phyloP scores from a whole-genome alignment of 2,113 vertebrate genomes.

The Mungos mungo region DNA sequence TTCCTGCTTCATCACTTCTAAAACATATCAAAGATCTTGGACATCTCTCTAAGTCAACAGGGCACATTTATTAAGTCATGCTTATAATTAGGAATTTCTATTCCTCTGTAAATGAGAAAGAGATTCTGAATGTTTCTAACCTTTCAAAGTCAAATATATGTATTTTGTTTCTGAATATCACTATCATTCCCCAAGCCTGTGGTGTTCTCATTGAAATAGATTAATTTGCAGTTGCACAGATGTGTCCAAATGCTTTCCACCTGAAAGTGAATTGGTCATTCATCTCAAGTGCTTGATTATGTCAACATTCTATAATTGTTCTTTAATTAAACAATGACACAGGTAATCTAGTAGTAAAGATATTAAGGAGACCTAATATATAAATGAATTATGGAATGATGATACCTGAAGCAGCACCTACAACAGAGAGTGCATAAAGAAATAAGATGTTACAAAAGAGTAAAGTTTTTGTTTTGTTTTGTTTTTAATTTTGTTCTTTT shows the following conservation, averaged over 20 bases:
- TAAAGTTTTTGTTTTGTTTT: background rate
- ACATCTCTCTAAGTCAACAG: background rate
- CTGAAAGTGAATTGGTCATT: constrained; percentile 71
- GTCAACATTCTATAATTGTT: constrained; percentile 44
- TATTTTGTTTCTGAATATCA: constrained; percentile 66
- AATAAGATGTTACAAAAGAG: constrained; percentile 46
- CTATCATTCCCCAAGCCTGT: constrained; percentile 48
- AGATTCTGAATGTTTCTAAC: constrained; percentile 16
- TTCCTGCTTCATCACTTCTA: background rate
- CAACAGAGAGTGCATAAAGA: background rate
- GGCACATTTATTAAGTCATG: background rate
- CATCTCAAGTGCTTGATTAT: constrained; percentile 60
- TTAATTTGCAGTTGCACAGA: constrained; percentile 56
- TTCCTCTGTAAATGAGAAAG: constrained; percentile 32
- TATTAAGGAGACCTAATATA: constrained; percentile 30
- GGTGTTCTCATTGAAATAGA: constrained; percentile 54
- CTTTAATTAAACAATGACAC: constrained; percentile 78
- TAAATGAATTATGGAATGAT: constrained; percentile 47
- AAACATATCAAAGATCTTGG: background rate
- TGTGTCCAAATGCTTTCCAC: constrained; percentile 57
- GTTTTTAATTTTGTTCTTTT: background rate
- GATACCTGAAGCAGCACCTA: constrained; percentile 26
- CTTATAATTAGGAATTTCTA: constrained; percentile 35
- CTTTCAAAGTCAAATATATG: constrained; percentile 74
- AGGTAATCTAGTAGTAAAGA: constrained; percentile 42